Conservation (phyloP, 2,797 vertebrate genomes). For the Dromococcyx pavoninus region DNA sequence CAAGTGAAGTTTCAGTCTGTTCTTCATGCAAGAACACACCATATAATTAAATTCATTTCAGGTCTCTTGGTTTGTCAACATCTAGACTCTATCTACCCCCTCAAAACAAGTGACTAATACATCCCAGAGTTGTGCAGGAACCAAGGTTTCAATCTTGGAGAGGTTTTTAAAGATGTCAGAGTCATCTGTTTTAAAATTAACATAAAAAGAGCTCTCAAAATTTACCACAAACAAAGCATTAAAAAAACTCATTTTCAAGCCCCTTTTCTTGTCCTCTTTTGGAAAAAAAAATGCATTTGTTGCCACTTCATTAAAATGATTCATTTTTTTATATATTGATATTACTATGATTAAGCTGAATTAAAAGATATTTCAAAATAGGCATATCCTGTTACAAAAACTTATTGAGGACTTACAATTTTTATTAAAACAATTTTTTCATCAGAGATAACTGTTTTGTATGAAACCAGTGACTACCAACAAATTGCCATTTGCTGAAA, state of each 20-base stretch:
- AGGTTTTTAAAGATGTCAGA: not conserved
- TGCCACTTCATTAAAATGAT: not conserved
- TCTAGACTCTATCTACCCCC: rapidly evolving
- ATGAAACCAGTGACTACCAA: not conserved
- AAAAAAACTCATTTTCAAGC: not conserved
- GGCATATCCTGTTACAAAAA: not conserved
- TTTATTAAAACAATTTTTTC: not conserved
- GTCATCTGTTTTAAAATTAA: not conserved
- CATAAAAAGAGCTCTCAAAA: not conserved
- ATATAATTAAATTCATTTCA: not conserved
- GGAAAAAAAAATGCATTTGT: not conserved
- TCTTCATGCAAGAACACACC: not conserved
- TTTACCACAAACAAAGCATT: not conserved
- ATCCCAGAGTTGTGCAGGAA: not conserved
- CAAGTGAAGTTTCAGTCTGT: not conserved
- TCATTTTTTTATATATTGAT: not conserved
- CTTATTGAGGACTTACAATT: not conserved
- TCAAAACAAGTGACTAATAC: not conserved
- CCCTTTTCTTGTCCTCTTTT: not conserved
- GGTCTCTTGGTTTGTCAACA: not conserved
- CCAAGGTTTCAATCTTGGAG: not conserved
- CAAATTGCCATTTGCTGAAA: not conserved
- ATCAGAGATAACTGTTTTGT: not conserved
- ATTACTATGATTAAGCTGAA: not conserved
- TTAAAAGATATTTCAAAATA: not conserved